These are phyloP conservation scores for Chalcosyrphus nemorum DNA, from an alignment of 2,888 invertebrate species.

Conservation along the genomic window DNA sequence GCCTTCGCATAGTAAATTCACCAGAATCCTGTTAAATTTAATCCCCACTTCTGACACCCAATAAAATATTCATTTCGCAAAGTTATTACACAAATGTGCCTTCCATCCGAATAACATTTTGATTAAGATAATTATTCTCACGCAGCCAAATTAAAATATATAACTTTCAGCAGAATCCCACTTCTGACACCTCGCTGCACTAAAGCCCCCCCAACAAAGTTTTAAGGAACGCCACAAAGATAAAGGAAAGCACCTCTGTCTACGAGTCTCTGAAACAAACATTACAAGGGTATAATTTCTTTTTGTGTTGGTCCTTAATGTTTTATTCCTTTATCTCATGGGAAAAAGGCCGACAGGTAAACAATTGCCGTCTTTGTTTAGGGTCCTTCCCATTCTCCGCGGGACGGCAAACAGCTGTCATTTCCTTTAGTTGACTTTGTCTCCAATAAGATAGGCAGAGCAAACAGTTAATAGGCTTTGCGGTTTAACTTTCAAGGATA, in stretches of 20 bases:
- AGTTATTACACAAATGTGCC: no score
- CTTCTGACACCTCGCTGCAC: not conserved
- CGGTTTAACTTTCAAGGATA: not conserved
- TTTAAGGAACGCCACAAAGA: not conserved
- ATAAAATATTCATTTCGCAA: no score
- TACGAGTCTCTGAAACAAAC: no score
- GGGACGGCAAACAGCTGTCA: not conserved
- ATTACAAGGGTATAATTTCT: not conserved
- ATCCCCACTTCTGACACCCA: not conserved
- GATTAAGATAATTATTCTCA: not conserved
- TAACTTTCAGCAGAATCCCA: not conserved
- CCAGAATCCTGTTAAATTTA: no score
- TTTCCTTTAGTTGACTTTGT: constrained; percentile 25
- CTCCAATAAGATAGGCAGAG: not conserved
- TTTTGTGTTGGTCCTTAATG: not conserved
- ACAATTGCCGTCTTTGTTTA: not conserved
- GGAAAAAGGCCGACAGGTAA: not conserved
- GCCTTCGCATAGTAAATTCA: no score
- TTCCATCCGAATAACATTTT: no score
- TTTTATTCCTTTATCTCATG: not conserved
- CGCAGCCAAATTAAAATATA: not conserved
- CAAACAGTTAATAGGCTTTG: not conserved
- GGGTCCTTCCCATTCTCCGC: no score
- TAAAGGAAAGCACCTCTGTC: not conserved
- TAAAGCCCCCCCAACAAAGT: not conserved